Conservation (phyloP, 2,113 vertebrate species). For the Chamaetylas fuelleborni region DNA sequence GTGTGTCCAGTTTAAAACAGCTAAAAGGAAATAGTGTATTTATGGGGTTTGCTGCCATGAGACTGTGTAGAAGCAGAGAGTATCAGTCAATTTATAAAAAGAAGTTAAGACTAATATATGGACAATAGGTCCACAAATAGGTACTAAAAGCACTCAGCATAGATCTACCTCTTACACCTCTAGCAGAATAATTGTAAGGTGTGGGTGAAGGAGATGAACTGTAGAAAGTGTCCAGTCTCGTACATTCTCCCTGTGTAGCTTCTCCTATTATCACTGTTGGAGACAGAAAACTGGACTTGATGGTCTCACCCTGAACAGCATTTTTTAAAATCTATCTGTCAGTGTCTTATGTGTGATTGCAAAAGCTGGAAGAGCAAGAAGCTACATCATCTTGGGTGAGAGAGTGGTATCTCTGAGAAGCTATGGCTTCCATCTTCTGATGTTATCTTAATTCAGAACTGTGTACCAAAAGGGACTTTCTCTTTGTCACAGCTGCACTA, state of each 20-base stretch:
- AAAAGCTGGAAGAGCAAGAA: background rate
- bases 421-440: background rate
- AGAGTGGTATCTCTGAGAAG: background rate
- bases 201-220: background rate
- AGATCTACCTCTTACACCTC: background rate
- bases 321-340: background rate
- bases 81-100: background rate
- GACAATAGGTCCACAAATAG: background rate
- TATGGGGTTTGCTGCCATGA: background rate
- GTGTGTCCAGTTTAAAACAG: background rate
- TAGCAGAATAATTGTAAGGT: background rate
- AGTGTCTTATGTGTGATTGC: background rate
- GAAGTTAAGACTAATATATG: background rate
- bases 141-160: background rate
- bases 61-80: background rate
- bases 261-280: conserved; percentile 18
- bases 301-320: background rate
- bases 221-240: background rate
- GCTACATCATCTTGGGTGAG: background rate
- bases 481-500: background rate
- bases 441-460: background rate
- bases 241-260: background rate
- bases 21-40: background rate
- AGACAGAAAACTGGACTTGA: conserved; percentile 7
- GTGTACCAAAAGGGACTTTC: background rate